Percentiles rank a stretch among this genome's conserved stretches.
These are phyloP conservation scores for Thereva nobilitata DNA, from an alignment of 2,888 invertebrate species.

Conservation along the genomic window DNA sequence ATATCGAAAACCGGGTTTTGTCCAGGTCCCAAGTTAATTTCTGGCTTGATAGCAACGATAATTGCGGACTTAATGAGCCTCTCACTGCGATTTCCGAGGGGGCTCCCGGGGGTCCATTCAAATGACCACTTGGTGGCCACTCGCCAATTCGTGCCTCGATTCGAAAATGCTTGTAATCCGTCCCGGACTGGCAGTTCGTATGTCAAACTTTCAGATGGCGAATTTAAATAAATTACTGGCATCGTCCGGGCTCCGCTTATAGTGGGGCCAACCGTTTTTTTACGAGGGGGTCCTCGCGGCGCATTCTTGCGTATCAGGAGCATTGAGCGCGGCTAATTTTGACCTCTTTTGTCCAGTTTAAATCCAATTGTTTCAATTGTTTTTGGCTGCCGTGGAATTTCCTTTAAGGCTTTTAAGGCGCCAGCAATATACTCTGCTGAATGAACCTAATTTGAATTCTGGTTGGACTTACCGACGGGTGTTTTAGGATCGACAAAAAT, in stretches of 20 bases:
- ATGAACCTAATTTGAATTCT: conserved; percentile 20
- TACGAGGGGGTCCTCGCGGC: conserved; percentile 14
- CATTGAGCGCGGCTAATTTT: conserved; percentile 26
- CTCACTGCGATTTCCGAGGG: neutral
- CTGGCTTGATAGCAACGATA: conserved; percentile 27
- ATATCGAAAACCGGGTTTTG: conserved; percentile 20
- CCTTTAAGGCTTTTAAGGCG: conserved; percentile 3
- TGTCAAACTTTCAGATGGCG: conserved; percentile 39
- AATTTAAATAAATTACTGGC: conserved; percentile 40
- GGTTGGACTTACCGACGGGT: too few relatives aligned
- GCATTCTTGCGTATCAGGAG: conserved; percentile 20
- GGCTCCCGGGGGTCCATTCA: neutral
- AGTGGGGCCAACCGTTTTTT: neutral
- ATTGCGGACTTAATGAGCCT: conserved; percentile 33
- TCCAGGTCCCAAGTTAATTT: conserved; percentile 18
- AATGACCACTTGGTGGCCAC: conserved; percentile 16
- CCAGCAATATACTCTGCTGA: neutral
- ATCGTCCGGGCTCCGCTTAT: conserved; percentile 8
- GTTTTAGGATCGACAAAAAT: too few relatives aligned
- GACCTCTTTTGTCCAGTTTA: conserved; percentile 27
- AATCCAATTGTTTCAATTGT: conserved; percentile 33
- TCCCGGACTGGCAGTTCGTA: conserved; percentile 20
- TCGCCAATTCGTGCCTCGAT: conserved; percentile 10
- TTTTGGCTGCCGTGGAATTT: conserved; percentile 10
- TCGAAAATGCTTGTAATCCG: conserved; percentile 36